These are phyloP conservation scores for Thereuonema tuberculata DNA, from an alignment of 1,140 invertebrate species.

Conservation along the genomic window DNA sequence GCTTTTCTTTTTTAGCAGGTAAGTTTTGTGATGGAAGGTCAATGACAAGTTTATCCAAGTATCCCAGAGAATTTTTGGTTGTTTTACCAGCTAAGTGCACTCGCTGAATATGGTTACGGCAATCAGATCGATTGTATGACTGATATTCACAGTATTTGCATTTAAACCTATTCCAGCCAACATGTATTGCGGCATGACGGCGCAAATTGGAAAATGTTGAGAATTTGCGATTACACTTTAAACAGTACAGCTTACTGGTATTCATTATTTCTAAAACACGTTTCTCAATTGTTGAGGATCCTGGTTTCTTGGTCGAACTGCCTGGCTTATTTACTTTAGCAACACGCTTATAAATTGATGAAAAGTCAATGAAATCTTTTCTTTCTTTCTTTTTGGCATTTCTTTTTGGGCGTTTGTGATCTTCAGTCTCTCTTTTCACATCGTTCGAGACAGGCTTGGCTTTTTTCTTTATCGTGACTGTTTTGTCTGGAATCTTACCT, in stretches of 20 bases:
- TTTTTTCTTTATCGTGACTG: no score
- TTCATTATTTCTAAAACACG: conserved; percentile 24
- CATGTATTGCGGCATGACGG: conserved; percentile 30
- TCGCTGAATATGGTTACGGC: conserved; percentile 25
- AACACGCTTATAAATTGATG: background rate
- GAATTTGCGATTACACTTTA: conserved; percentile 28
- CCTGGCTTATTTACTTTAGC: conserved; percentile 9
- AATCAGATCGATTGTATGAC: conserved; percentile 30
- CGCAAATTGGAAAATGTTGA: conserved; percentile 29
- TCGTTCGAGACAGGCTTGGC: no score
- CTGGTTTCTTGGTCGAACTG: background rate
- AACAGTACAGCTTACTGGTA: conserved; percentile 24
- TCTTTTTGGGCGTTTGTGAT: conserved; percentile 16
- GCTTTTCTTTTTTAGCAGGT: background rate
- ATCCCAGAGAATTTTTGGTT: background rate
- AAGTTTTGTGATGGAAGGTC: background rate
- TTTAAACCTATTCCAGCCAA: conserved; percentile 33
- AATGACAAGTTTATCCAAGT: background rate
- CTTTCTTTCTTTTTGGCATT: conserved; percentile 20
- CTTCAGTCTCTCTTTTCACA: no score
- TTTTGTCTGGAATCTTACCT: no score
- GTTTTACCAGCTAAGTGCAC: conserved; percentile 18
- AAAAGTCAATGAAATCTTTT: conserved; percentile 15
- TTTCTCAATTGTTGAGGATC: conserved; percentile 10
- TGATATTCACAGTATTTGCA: conserved; percentile 31